A percentile compares a stretch with the other conserved stretches of the same genome.
Conservation (phyloP, 2,797 vertebrate species). For the Eleutherodactylus coqui region DNA sequence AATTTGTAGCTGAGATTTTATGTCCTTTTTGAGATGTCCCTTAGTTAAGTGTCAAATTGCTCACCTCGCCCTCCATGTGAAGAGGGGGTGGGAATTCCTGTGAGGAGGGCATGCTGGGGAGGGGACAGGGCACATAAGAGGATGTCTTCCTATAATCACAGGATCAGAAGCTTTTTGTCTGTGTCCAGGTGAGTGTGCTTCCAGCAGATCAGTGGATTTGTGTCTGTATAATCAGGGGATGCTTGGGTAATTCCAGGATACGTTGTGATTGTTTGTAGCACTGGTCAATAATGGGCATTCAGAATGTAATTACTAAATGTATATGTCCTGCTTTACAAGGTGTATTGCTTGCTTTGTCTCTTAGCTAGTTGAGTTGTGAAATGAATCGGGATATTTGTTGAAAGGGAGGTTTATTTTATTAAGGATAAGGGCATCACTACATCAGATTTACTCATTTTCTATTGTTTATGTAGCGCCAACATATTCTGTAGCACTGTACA, state of each 20-base stretch:
- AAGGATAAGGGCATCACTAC: too few relatives aligned
- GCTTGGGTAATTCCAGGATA: neutral
- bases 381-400: too few relatives aligned
- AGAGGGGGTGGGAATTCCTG: neutral
- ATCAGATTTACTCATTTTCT: too few relatives aligned
- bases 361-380: neutral
- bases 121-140: slow-evolving; percentile 47
- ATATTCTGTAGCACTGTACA: neutral
- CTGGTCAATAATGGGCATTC: neutral
- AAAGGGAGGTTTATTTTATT: too few relatives aligned
- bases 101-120: slow-evolving; percentile 20
- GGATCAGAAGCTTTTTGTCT: slow-evolving; percentile 55
- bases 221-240: neutral
- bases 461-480: neutral
- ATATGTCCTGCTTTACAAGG: neutral
- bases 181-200: slow-evolving; percentile 36
- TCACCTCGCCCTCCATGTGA: neutral
- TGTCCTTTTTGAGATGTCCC: too few relatives aligned
- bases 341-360: neutral
- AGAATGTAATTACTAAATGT: neutral
- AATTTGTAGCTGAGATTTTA: neutral
- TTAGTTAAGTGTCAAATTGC: neutral
- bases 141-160: slow-evolving; percentile 30
- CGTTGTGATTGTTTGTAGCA: neutral
- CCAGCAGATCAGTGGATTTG: neutral